These are phyloP conservation scores for Gambusia yucatana DNA, from an alignment of 2,797 vertebrate genomes.

Conservation along the genomic window DNA sequence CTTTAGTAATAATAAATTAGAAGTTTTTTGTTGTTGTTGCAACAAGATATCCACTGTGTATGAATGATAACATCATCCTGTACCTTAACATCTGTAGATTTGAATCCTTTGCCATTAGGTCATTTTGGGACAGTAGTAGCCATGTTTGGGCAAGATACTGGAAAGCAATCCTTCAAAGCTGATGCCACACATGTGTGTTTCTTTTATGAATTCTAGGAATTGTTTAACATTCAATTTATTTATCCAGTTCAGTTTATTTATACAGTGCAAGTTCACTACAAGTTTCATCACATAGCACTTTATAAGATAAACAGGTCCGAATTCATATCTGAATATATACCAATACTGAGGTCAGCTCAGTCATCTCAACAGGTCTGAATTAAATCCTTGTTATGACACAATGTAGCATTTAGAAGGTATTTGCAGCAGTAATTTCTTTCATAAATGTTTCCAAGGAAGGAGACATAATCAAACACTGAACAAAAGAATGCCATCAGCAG, in stretches of 20 bases:
- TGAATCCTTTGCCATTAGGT: background rate
- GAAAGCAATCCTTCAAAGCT: background rate
- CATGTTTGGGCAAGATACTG: conserved; percentile 2
- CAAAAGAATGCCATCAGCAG: background rate
- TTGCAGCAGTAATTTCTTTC: background rate
- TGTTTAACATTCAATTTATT: background rate
- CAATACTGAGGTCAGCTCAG: background rate
- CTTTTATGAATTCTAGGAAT: background rate
- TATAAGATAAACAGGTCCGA: background rate
- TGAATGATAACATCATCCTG: background rate
- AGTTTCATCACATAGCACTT: background rate
- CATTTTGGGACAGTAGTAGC: background rate
- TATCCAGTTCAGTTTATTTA: background rate
- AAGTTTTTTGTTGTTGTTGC: background rate
- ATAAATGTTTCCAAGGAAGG: background rate
- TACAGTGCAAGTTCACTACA: background rate
- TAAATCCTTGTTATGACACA: background rate
- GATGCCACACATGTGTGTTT: background rate
- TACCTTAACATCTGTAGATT: background rate
- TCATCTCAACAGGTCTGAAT: background rate
- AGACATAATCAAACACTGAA: background rate
- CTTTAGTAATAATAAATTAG: background rate
- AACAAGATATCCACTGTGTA: background rate
- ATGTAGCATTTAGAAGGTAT: background rate
- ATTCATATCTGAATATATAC: background rate